phyloP scores from a whole-genome alignment of 2,113 vertebrate genomes.

The Dipodomys ordii region DNA sequence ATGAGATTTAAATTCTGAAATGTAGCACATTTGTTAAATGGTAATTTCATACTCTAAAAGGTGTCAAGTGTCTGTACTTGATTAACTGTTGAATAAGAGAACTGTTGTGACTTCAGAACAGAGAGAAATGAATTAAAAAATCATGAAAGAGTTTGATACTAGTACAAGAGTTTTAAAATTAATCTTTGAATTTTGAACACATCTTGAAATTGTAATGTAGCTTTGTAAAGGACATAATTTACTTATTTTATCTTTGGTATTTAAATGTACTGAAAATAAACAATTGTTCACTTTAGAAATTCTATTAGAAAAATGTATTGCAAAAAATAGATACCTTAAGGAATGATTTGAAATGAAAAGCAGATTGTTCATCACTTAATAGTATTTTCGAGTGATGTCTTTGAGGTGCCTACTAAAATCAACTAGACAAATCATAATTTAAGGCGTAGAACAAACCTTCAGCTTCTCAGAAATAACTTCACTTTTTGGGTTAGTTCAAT shows the following conservation, averaged over 20 bases:
- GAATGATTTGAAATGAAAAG: too few relatives aligned
- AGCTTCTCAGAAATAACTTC: background rate
- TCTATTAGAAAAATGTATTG: too few relatives aligned
- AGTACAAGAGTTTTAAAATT: background rate
- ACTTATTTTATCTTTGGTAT: background rate
- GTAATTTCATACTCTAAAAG: background rate
- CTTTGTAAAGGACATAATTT: background rate
- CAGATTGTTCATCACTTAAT: background rate
- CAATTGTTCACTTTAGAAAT: background rate
- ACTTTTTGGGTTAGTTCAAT: background rate
- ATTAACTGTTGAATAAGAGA: background rate
- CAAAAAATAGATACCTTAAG: too few relatives aligned
- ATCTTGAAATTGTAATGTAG: background rate
- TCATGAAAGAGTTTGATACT: background rate
- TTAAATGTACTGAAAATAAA: background rate
- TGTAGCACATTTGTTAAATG: background rate
- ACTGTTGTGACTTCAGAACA: background rate
- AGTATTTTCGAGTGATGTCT: background rate
- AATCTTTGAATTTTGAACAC: background rate
- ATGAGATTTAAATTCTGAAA: slow-evolving; percentile 3
- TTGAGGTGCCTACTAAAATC: background rate
- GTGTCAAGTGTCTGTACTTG: background rate
- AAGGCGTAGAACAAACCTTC: background rate
- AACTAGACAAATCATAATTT: background rate
- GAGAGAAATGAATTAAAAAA: background rate